Conservation (phyloP, 2,113 vertebrate genomes). For the Hiodon alosoides region DNA sequence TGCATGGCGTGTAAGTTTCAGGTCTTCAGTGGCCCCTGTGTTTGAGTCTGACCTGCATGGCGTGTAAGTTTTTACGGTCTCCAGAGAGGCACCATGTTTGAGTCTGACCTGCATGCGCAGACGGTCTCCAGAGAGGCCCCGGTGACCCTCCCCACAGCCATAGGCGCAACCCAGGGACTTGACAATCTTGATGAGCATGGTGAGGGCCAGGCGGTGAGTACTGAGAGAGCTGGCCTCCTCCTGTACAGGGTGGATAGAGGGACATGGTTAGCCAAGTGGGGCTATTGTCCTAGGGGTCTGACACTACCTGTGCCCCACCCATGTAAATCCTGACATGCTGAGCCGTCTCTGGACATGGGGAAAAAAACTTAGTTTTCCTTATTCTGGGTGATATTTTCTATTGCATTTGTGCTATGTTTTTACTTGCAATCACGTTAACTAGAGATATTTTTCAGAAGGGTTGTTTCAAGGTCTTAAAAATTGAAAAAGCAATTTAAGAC, state of each 20-base stretch:
- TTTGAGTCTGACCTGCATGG: background rate
- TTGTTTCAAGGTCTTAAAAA: too few relatives aligned
- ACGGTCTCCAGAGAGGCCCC: conserved; percentile 92
- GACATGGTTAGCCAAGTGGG: background rate
- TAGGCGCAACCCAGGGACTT: conserved; percentile 96
- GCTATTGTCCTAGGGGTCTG: background rate
- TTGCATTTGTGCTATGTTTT: too few relatives aligned
- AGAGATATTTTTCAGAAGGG: too few relatives aligned
- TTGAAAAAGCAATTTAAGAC: too few relatives aligned
- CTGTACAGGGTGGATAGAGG: conserved; percentile 45
- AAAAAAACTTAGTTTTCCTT: too few relatives aligned
- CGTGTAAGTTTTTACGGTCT: background rate
- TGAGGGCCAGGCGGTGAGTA: conserved; percentile 86
- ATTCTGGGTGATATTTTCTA: too few relatives aligned
- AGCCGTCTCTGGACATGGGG: too few relatives aligned
- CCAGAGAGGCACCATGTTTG: background rate
- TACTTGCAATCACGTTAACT: too few relatives aligned
- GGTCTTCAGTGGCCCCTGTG: background rate
- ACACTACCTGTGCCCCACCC: background rate
- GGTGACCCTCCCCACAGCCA: conserved; percentile 97
- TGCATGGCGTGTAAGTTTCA: too few relatives aligned
- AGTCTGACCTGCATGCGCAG: conserved; percentile 88
- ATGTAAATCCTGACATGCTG: too few relatives aligned
- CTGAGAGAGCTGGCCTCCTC: conserved; percentile 75
- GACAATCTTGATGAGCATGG: conserved; percentile 97